Percentiles rank a stretch among this genome's conserved stretches.
phyloP scores from a whole-genome alignment of 1,140 invertebrate species.

The Calephelis virginiensis region DNA sequence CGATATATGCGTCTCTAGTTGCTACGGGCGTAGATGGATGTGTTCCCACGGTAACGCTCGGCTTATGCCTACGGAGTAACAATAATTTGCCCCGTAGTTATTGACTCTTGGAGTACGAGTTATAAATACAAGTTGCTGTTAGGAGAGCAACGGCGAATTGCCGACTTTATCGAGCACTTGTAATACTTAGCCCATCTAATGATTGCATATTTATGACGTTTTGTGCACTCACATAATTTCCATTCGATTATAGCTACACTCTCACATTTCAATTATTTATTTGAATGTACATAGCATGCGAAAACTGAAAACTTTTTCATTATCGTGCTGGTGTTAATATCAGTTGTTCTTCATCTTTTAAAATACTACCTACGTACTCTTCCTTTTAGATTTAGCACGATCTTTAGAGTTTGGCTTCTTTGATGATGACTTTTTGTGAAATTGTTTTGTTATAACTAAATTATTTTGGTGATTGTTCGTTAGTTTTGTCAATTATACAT shows the following conservation, averaged over 20 bases:
- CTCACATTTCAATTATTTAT: neutral
- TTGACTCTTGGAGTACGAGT: conserved; percentile 51
- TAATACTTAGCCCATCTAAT: conserved; percentile 33
- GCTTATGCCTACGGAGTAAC: conserved; percentile 47
- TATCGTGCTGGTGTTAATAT: too few relatives aligned
- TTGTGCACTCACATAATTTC: conserved; percentile 3
- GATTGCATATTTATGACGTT: conserved; percentile 30
- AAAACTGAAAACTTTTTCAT: too few relatives aligned
- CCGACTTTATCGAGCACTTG: conserved; percentile 35
- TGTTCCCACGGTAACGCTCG: conserved; percentile 67
- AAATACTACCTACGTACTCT: too few relatives aligned
- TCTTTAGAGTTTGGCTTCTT: too few relatives aligned
- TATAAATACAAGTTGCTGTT: conserved; percentile 51
- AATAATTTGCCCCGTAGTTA: conserved; percentile 60
- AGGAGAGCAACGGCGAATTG: conserved; percentile 36
- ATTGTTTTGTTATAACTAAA: too few relatives aligned
- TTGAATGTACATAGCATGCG: too few relatives aligned
- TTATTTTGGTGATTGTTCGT: too few relatives aligned
- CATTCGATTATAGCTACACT: neutral
- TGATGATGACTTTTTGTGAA: too few relatives aligned
- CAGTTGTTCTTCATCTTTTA: too few relatives aligned
- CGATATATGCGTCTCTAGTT: neutral
- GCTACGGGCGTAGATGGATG: conserved; percentile 38
- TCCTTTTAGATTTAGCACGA: too few relatives aligned
- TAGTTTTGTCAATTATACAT: too few relatives aligned